phyloP scores from a whole-genome alignment of 2,113 vertebrate genomes.

The Ochotona princeps region DNA sequence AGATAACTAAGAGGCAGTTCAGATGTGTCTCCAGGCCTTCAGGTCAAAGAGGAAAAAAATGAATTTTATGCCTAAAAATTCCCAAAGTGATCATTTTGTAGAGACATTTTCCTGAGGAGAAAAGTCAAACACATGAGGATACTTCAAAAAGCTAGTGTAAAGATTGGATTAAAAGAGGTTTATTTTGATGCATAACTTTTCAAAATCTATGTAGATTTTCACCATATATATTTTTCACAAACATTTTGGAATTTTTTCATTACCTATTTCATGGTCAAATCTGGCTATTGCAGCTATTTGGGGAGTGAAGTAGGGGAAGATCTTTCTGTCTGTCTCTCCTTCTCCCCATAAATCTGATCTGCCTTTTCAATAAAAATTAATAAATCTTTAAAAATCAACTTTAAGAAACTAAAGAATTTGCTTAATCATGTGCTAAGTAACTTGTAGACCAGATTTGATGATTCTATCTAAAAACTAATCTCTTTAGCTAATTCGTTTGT shows the following conservation, averaged over 20 bases:
- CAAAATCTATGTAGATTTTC: no score
- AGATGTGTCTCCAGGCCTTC: background rate
- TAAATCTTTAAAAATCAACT: background rate
- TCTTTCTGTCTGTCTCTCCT: no score
- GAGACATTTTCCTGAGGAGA: background rate
- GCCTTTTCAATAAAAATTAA: background rate
- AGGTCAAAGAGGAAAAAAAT: background rate
- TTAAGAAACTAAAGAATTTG: background rate
- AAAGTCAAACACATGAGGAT: background rate
- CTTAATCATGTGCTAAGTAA: background rate
- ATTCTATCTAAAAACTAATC: background rate
- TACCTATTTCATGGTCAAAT: background rate
- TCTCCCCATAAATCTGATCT: no score
- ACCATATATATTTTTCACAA: no score
- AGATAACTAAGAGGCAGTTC: background rate
- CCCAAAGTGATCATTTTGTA: background rate
- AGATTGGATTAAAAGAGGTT: no score
- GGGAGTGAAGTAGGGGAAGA: no score
- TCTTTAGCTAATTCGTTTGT: slow-evolving; percentile 7
- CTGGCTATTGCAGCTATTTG: no score
- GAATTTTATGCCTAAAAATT: slow-evolving; percentile 28
- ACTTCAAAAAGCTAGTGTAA: no score
- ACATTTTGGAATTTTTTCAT: no score
- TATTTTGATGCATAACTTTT: no score
- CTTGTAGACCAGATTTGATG: background rate